Conservation (phyloP, 2,113 vertebrate species). For the Sinosuthora webbiana region DNA sequence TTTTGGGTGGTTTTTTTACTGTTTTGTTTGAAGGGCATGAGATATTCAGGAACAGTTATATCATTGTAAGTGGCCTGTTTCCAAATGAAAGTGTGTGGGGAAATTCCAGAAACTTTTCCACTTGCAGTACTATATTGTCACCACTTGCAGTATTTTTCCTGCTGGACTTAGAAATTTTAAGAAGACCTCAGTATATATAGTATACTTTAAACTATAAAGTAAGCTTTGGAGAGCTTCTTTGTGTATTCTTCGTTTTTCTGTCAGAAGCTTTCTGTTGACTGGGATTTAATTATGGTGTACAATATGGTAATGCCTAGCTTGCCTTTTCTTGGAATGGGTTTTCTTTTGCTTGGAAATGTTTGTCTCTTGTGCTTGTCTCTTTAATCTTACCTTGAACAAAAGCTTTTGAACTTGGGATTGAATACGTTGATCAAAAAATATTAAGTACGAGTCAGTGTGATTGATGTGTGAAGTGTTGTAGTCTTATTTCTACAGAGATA, state of each 20-base stretch:
- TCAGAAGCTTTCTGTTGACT: not conserved
- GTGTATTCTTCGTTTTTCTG: not conserved
- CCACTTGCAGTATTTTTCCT: not conserved
- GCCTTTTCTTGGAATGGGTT: not conserved
- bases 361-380: not conserved
- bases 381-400: not conserved
- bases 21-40: not conserved
- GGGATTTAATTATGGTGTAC: not conserved
- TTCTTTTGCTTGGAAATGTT: not conserved
- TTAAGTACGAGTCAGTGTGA: not conserved
- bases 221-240: not conserved
- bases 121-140: not conserved
- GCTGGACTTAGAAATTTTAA: not conserved
- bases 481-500: not conserved
- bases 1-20: rapidly evolving
- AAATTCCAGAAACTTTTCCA: not conserved
- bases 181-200: not conserved
- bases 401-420: not conserved
- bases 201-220: not conserved
- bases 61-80: not conserved
- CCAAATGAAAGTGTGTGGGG: not conserved
- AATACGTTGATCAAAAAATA: not conserved
- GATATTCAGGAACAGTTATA: not conserved
- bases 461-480: not conserved
- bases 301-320: not conserved